These are phyloP conservation scores for Poecilia wingei DNA, from an alignment of 2,797 vertebrate genomes.

Conservation along the genomic window DNA sequence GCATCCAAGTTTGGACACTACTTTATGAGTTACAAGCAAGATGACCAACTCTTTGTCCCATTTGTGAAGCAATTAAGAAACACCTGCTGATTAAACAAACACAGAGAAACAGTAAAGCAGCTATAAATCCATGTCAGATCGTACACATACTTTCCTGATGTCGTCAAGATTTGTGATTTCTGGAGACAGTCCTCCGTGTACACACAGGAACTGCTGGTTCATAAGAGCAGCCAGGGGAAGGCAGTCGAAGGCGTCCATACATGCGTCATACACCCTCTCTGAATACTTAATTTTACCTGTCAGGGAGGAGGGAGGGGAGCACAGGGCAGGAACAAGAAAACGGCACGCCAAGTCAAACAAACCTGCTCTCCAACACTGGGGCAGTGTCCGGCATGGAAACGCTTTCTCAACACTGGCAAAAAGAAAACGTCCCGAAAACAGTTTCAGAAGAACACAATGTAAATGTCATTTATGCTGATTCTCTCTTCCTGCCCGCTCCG, in stretches of 20 bases:
- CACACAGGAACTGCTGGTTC: slow-evolving; percentile 99
- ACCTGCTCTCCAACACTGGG: slow-evolving; percentile 49
- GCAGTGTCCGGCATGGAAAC: slow-evolving; percentile 55
- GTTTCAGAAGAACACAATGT: slow-evolving; percentile 49
- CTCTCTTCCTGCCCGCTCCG: background rate
- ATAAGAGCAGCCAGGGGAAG: slow-evolving; percentile 98
- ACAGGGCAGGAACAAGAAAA: slow-evolving; percentile 24
- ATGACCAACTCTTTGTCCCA: background rate
- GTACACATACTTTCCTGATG: slow-evolving; percentile 97
- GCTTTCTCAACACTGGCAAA: slow-evolving; percentile 32
- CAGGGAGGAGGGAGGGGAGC: slow-evolving; percentile 48
- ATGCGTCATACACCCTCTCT: slow-evolving; percentile 96
- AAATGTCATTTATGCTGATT: slow-evolving; percentile 29
- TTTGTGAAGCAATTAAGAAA: background rate
- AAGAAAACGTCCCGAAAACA: slow-evolving; percentile 41
- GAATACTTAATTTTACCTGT: slow-evolving; percentile 99
- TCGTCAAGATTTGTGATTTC: slow-evolving; percentile 99
- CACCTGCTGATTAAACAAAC: slow-evolving; percentile 26
- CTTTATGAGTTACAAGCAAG: slow-evolving; percentile 22
- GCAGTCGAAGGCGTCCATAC: slow-evolving; percentile 99
- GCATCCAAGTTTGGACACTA: slow-evolving; percentile 21
- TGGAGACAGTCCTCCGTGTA: slow-evolving; percentile 97
- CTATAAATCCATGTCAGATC: slow-evolving; percentile 34
- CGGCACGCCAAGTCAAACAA: slow-evolving; percentile 69
- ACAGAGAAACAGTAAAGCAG: slow-evolving; percentile 24